Conservation (phyloP, 1,140 invertebrate species). For the Caerostris darwini region DNA sequence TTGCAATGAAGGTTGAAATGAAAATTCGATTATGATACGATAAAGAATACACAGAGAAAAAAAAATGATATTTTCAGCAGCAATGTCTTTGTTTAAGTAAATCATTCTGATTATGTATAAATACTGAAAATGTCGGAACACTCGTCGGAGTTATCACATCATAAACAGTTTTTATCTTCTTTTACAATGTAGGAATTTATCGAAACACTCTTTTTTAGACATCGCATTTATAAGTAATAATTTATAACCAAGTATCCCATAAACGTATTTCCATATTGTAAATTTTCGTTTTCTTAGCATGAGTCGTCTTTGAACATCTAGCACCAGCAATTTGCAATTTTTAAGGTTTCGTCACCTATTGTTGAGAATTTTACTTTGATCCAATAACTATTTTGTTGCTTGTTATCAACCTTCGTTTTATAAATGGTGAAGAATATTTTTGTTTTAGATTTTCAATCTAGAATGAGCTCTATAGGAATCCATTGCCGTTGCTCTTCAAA, state of each 20-base stretch:
- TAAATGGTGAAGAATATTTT: no score
- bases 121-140: neutral
- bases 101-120: conserved; percentile 23
- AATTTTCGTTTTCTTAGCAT: no score
- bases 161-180: neutral
- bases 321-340: no score
- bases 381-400: conserved; percentile 14
- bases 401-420: neutral
- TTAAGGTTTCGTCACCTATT: neutral
- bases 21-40: neutral
- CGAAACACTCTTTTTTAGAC: no score
- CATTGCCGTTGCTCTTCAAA: no score
- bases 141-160: neutral
- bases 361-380: conserved; percentile 27
- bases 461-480: no score
- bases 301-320: no score
- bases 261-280: no score
- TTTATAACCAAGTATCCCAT: no score
- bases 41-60: neutral
- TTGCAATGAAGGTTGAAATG: neutral
- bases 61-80: neutral
- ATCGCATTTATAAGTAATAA: no score
- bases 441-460: no score
- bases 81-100: neutral
- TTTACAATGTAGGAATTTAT: neutral